Base-by-base conservation (phyloP, 2,888 invertebrate species). In the Timema cristinae region DNA sequence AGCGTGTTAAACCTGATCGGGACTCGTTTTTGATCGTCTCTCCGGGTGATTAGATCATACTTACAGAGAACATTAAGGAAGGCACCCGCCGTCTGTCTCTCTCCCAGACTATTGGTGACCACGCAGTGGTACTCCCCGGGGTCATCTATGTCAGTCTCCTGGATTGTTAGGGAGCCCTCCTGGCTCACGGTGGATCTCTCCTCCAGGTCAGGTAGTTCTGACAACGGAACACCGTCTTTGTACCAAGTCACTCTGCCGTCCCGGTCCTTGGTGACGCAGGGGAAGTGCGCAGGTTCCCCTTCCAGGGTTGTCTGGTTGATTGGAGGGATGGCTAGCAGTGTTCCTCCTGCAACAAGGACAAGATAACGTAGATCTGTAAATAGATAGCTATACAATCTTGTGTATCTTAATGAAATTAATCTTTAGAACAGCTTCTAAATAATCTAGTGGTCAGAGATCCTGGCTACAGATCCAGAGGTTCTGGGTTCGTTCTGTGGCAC, bases 31-130 rank as follows among this genome's bases (percentile, higher is more conserved):
- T 4, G 2, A 32, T 32, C 32, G 2, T 32, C 32, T 32, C 2
- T 32, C 32, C 32, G 32, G 32, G 32, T 32, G 32, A 32, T 32
- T 2, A 32, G 32, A 32, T 32, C 11, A 63, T 52, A 86, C 92
- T 90, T 82, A 97, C 97, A 97, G 84, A 95, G 94, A 75, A 97
- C 94, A 81, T 96, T 94, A 77, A 97, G 89, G 83, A 89, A 94
- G 73, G 95, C 96, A 76, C 88, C 87, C 69, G 95, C 94, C 74
- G 89, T 89, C 83, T 95, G 95, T 74, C 87, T 85, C 77, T 90
- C 90, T 13, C 91, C 92, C 75, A 89, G 88, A 69, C 86, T 85
- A 78, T 91, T 91, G 71, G 87, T 88, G 75, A 95, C 94, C 79
- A 91, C 90, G 82, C 97, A 97, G 79, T 90, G 89, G 84, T 93